phyloP scores from a whole-genome alignment of 2,888 invertebrate genomes.

The Papilio gigon region DNA sequence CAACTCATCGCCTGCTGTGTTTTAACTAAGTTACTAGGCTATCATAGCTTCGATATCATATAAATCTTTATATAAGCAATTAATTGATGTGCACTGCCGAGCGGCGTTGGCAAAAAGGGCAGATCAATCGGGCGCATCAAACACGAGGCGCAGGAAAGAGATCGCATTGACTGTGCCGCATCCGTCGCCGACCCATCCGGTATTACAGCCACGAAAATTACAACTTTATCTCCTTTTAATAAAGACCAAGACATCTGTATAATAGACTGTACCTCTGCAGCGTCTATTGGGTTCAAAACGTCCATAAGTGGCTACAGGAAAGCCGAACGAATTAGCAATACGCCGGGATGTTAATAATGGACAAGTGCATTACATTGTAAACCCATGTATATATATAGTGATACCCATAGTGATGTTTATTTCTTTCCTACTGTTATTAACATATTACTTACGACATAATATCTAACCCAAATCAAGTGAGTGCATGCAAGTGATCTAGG shows the following conservation, averaged over 20 bases:
- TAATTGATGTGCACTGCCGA: slow-evolving; percentile 23
- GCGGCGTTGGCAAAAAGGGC: slow-evolving; percentile 45
- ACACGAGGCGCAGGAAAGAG: slow-evolving; percentile 60
- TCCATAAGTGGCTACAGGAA: slow-evolving; percentile 27
- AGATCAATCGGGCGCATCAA: slow-evolving; percentile 51
- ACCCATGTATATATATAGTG: no score
- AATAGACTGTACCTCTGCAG: not conserved
- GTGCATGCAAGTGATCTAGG: no score
- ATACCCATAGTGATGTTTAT: not conserved
- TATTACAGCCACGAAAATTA: slow-evolving; percentile 51
- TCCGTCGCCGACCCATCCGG: slow-evolving; percentile 54
- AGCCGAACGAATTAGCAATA: slow-evolving; percentile 26
- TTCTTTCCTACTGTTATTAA: not conserved
- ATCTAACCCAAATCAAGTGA: not conserved
- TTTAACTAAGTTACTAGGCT: slow-evolving; percentile 1
- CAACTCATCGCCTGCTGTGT: not conserved
- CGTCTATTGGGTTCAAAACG: slow-evolving; percentile 32
- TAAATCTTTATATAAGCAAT: slow-evolving; percentile 1
- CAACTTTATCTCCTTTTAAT: slow-evolving; percentile 47
- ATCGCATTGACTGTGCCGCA: slow-evolving; percentile 56
- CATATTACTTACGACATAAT: not conserved
- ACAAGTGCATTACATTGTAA: slow-evolving; percentile 12
- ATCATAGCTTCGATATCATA: slow-evolving; percentile 12
- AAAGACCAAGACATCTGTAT: slow-evolving; percentile 36
- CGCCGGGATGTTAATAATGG: slow-evolving; percentile 23